Evolutionary conservation across 2,797 vertebrate genomes (phyloP), one percentile per base, ranked within the genome.

Genomic region (Furcifer pardalis): DNA sequence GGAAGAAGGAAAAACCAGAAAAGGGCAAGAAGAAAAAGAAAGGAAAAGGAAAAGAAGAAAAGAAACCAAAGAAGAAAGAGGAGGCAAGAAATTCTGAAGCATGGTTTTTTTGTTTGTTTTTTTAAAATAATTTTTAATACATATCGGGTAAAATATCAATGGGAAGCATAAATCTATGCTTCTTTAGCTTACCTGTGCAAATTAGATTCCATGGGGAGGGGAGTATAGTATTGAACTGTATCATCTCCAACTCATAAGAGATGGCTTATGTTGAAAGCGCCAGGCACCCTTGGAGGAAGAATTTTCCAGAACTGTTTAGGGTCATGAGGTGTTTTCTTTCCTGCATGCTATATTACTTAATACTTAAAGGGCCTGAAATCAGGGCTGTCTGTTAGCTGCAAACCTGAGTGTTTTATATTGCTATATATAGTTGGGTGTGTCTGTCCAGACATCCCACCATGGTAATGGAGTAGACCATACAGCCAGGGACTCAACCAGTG

Each of bases 21-120:
- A 94, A 92, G 73, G 91, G 89, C 56, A 85, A 84, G 42, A 85
- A 84, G 89, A 95, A 89, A 95, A 84, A 63, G 49, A 0, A 1
- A 92, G 63, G 1, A 0, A 4, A 93, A 92, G 87, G 23, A 0
- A 66, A 89, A 86, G 86, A 84, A 79, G 80, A 80, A 44, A 77
- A 82, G 76, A 71, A 78, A 71, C 62, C 87, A 82, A 82, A 52
- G 85, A 93, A 89, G 75, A 60, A 91, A 65, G 77, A 83, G 59
- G 17, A 93, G 83, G 92, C 46, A 84, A 83, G 93, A 56, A 63
- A 84, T 71, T 79, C 37, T 77, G 44, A 32, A 84, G 10, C 25
- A 32, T 62, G 60, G 76, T 1, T 89, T 42, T n/a, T n/a, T n/a
- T n/a, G n/a, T n/a, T n/a, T n/a, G n/a, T n/a, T n/a, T n/a, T n/a